Percentiles rank a stretch among this genome's conserved stretches.
Conservation (phyloP, 2,888 invertebrate genomes). For the Oscheius sp. region DNA sequence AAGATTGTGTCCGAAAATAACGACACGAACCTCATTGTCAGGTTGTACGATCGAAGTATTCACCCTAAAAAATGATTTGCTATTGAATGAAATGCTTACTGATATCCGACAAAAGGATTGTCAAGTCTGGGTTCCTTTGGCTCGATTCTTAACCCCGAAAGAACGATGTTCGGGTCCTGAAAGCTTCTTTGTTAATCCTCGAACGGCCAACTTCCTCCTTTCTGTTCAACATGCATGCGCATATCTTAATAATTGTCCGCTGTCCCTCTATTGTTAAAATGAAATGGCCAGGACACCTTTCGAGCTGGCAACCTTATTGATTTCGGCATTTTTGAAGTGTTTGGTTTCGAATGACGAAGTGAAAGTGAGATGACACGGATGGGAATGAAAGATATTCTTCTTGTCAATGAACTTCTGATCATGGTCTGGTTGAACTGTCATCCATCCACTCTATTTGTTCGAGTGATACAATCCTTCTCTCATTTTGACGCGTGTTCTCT, state of each 20-base stretch:
- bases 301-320: constrained; percentile 3
- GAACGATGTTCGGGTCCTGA: background rate
- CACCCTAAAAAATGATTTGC: background rate
- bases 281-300: background rate
- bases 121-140: background rate
- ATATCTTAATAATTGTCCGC: background rate
- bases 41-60: constrained; percentile 6
- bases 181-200: background rate
- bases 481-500: no score
- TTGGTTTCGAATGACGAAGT: background rate
- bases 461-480: no score
- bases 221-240: background rate
- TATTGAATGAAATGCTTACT: background rate
- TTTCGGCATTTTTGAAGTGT: background rate
- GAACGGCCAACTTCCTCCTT: background rate
- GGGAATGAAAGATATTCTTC: no score
- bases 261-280: background rate
- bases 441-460: no score
- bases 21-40: constrained; percentile 10
- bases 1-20: constrained; percentile 18
- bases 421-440: no score
- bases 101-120: constrained; percentile 19
- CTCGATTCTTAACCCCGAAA: constrained; percentile 13
- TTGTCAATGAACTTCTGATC: no score
- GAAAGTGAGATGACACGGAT: background rate